These are phyloP conservation scores for Tetanocera ferruginea DNA, from an alignment of 2,888 invertebrate genomes.

Conservation along the genomic window DNA sequence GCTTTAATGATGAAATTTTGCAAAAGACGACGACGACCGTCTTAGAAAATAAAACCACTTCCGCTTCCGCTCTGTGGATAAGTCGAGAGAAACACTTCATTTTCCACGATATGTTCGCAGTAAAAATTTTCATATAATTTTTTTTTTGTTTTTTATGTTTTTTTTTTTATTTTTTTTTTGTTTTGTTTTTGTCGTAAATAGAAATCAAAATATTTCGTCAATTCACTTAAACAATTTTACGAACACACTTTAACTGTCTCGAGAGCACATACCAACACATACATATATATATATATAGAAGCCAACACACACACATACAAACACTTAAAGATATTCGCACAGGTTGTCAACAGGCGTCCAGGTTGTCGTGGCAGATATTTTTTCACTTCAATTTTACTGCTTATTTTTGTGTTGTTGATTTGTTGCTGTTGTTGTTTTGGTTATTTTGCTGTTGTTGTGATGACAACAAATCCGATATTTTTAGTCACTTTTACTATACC, in stretches of 20 bases:
- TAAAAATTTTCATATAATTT: neutral
- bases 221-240: constrained; percentile 3
- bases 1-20: too few species aligned
- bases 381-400: constrained; percentile 6
- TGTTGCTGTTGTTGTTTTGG: neutral
- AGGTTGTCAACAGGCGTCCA: constrained; percentile 24
- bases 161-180: neutral
- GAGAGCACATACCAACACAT: neutral
- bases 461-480: constrained; percentile 50
- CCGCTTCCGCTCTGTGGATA: neutral
- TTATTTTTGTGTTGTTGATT: constrained; percentile 39
- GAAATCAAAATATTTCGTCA: constrained; percentile 19
- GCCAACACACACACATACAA: neutral
- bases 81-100: too few species aligned
- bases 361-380: neutral
- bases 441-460: constrained; percentile 41
- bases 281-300: neutral
- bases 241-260: neutral
- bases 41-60: neutral
- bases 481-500: constrained; percentile 43
- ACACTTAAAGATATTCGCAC: constrained; percentile 15
- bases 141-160: neutral
- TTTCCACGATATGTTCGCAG: too few species aligned
- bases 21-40: too few species aligned
- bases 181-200: constrained; percentile 9